phyloP scores from a whole-genome alignment of 2,113 vertebrate species.

The Bufo gargarizans region DNA sequence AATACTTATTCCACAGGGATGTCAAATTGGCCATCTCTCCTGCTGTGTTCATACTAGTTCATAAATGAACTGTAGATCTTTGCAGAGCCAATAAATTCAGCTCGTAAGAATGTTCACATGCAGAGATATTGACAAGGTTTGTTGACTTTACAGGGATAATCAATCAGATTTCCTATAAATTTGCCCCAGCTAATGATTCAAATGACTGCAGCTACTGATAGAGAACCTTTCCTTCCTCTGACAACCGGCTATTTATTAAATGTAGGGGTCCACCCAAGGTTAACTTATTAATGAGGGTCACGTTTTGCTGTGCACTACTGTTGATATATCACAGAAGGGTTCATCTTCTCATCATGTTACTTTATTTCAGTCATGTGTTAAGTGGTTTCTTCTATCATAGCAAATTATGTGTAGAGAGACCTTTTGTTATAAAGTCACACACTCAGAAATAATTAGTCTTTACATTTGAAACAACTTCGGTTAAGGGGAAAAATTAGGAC shows the following conservation, averaged over 20 bases:
- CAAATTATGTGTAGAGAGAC: conserved; percentile 15
- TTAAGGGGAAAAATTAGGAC: neutral
- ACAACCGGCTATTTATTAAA: neutral
- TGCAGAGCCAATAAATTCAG: neutral
- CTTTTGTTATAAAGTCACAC: conserved; percentile 13
- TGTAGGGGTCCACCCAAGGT: neutral
- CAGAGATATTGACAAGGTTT: conserved; percentile 35
- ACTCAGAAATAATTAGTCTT: conserved; percentile 36
- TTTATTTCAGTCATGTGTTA: conserved; percentile 21
- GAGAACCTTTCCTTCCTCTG: neutral
- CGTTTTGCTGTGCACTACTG: neutral
- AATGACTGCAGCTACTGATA: neutral
- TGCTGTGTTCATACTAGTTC: neutral
- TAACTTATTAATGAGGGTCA: conserved; percentile 31
- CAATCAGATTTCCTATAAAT: conserved; percentile 17
- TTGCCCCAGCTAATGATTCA: neutral
- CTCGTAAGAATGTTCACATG: neutral
- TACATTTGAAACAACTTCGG: neutral
- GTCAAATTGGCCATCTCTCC: no score
- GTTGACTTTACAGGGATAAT: conserved; percentile 25
- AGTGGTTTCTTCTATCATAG: conserved; percentile 1
- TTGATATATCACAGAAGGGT: conserved; percentile 5
- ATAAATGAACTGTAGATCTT: neutral
- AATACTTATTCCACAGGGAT: no score
- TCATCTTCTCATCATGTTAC: neutral